Evolutionary conservation across 92 coral and sea anemone species (phyloP), one percentile per base, ranked within the genome.

Genomic region (Paragorgia papillata): DNA sequence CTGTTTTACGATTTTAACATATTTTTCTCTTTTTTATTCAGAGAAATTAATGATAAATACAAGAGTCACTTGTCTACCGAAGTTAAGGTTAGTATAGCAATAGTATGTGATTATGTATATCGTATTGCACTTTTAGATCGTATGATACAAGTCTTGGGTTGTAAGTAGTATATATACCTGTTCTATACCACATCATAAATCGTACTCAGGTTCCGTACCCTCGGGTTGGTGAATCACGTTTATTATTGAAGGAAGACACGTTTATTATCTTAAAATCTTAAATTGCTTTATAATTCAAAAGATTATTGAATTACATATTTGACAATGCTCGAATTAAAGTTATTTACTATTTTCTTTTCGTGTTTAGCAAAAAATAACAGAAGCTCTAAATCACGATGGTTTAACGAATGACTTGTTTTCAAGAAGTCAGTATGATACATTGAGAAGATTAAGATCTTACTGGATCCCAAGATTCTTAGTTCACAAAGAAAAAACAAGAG

Each of bases 391-490:
- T 60, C 86, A 87, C 43, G 87, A 73, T 13, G 92, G 95, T 10
- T 84, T 95, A 39, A 95, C 99, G 21, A 92, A 91, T 78, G 99
- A 95, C 54, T 76, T 95, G 55, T 95, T 95, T 53, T 88, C 97
- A 51, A 86, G 97, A 27, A 91, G 96, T 3, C 99, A 95, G 69
- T 95, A 95, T 56, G 99, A 95, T 77, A 74, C 88, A 80, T 58
- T 95, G 33, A 80, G 99, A 6, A 86, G 99, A 64, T 50, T 95
- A 59, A 80, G 99, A 10, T 91, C 99, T n/a, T 95, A 95, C 62
- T 95, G 99, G 99, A 85, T 89, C 58, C 97, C 99, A 33, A 81
- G 99, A 57, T 95, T 95, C 60, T 85, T 95, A 10, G 97, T 95
- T 59, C 99, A 95, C 40, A 68, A 86, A 86, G 99, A 95, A 55